These are phyloP conservation scores for Neomonachus schauinslandi DNA, from an alignment of 2,113 vertebrate species.

Conservation along the genomic window DNA sequence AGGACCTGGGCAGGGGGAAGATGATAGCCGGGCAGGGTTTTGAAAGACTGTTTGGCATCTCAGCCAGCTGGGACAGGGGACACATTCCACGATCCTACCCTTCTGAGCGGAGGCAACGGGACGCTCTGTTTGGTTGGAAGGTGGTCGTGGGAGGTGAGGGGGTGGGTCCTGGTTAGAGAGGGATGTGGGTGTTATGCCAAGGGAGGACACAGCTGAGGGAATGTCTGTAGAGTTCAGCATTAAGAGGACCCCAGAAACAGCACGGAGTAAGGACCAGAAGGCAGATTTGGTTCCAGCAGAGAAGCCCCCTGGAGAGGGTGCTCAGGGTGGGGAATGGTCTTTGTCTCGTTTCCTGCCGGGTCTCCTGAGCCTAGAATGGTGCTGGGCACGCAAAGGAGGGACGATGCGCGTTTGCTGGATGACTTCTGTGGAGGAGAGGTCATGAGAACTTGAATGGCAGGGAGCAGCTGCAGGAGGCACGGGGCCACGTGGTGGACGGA, in stretches of 20 bases:
- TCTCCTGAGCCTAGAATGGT: not conserved
- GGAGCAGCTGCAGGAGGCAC: conserved; percentile 18
- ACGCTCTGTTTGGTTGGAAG: not conserved
- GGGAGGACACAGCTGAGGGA: not conserved
- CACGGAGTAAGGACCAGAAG: not conserved
- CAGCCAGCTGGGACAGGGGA: not conserved
- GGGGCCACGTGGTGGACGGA: not conserved
- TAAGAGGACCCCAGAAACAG: not conserved
- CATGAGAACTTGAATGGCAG: not conserved
- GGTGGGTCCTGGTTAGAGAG: not conserved
- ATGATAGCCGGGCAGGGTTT: not conserved
- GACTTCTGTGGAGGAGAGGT: not conserved
- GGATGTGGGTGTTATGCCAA: not conserved
- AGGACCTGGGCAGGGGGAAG: not conserved
- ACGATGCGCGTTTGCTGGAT: not conserved
- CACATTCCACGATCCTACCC: not conserved
- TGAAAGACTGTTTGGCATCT: not conserved
- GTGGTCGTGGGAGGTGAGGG: not conserved
- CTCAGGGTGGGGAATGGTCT: not conserved
- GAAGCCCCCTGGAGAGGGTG: not conserved
- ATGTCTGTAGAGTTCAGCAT: not conserved
- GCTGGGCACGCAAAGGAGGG: not conserved
- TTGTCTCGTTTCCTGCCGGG: accelerated
- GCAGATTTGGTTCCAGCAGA: not conserved
- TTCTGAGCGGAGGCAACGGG: not conserved